These are phyloP conservation scores for Panulirus ornatus DNA, from an alignment of 1,140 invertebrate species.

Conservation along the genomic window DNA sequence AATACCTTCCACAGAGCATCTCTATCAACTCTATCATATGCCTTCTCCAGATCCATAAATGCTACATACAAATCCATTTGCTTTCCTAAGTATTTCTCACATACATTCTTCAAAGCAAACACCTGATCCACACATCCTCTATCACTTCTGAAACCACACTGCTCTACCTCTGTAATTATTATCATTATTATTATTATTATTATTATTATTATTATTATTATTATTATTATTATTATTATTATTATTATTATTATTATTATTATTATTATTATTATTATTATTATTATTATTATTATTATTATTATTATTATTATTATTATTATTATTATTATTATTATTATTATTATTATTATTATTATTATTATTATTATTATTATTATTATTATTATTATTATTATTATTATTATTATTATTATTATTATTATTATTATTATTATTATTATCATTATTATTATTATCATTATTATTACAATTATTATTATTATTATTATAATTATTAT, in stretches of 20 bases:
- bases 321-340: slow-evolving; percentile 30
- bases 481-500: no score
- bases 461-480: no score
- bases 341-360: slow-evolving; percentile 4
- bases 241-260: slow-evolving; percentile 30
- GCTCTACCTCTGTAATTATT: neutral
- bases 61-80: no score
- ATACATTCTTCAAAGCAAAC: no score
- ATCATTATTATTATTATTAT: slow-evolving; percentile 38
- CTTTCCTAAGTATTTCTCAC: no score
- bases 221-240: slow-evolving; percentile 33
- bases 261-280: slow-evolving; percentile 20
- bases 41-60: no score
- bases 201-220: slow-evolving; percentile 41
- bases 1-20: no score
- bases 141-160: no score
- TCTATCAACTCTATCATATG: no score
- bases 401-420: neutral
- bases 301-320: slow-evolving; percentile 27
- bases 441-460: no score
- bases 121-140: no score
- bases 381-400: neutral
- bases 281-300: slow-evolving; percentile 20
- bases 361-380: slow-evolving; percentile 27
- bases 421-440: no score